Evolutionary conservation across 1,140 invertebrate species (phyloP), one percentile per base, ranked within the genome.

Genomic region (Penaeus chinensis): DNA sequence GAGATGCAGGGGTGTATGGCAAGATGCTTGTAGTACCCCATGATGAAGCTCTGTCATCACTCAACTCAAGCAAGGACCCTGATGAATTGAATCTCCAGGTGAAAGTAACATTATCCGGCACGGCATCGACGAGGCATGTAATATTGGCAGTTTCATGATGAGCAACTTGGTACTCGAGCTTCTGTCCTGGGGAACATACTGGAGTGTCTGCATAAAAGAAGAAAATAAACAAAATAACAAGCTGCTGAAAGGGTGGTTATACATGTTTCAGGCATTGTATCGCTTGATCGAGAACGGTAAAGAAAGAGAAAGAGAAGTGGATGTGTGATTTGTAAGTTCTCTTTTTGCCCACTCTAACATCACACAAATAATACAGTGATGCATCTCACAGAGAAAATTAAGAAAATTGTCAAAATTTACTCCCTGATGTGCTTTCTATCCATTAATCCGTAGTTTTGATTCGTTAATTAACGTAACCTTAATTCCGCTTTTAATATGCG

Each of bases 81-180:
- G 96, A 96, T 92, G 96, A 97, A 92, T 97, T 97, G 92, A 97
- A 96, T 42, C 95, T 95, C 97, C 97, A 98, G 87, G 95, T 95
- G 92, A 97, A 98, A 77, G 94, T 95, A 90, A 96, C 95, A 32
- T 96, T 96, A 22, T 95, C 94, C 19, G 97, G 96, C 92, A 95
- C 96, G 16, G 96, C 95, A 90, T 97, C 96, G 24, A 98, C 96
- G 92, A 95, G 95, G 92, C 97, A 98, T 81, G 95, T 92, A 71
- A 98, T 94, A 90, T 95, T 94, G 0, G 95, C 95, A 27, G 95
- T 94, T 92, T 97, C 96, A 91, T 96, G 95, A 74, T 96, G 93
- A 0, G 96, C 96, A 7, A 97, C 96, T 47, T 96, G 96, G 90
- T 97, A 97, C 89, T 96, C 94, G 11, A 82, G 42, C 66, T 96